Evolutionary conservation across 2,797 vertebrate species (phyloP).

Genomic region (Spheniscus humboldti): DNA sequence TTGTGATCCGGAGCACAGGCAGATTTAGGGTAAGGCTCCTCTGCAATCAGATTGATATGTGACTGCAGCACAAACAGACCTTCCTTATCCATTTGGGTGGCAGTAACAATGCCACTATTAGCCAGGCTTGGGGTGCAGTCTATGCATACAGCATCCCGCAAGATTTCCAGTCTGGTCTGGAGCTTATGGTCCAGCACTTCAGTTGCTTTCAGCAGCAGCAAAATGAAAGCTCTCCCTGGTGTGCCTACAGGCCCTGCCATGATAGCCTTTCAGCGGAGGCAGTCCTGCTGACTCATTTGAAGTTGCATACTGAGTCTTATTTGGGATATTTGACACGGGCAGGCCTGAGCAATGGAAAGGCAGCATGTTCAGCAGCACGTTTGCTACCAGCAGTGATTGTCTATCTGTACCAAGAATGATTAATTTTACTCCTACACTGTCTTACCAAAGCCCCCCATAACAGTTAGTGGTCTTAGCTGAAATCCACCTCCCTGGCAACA

Average conservation of each 20-base stretch:
- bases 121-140: not conserved
- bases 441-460: not conserved
- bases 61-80: not conserved
- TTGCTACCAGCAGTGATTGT: not conserved
- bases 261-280: not conserved
- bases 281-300: not conserved
- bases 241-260: not conserved
- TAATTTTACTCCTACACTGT: not conserved
- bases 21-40: not conserved
- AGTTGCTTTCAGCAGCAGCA: not conserved
- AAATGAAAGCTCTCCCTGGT: not conserved
- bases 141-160: accelerated
- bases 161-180: not conserved
- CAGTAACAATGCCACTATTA: not conserved
- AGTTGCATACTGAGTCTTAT: not conserved
- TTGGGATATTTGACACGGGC: not conserved
- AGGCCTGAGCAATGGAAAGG: not conserved
- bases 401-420: not conserved
- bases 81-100: not conserved
- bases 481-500: not conserved
- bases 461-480: not conserved
- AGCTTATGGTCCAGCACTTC: not conserved
- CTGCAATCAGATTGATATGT: not conserved
- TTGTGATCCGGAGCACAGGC: not conserved
- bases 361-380: not conserved